Conservation (phyloP, 2,113 vertebrate species). For the Rhineura floridana region DNA sequence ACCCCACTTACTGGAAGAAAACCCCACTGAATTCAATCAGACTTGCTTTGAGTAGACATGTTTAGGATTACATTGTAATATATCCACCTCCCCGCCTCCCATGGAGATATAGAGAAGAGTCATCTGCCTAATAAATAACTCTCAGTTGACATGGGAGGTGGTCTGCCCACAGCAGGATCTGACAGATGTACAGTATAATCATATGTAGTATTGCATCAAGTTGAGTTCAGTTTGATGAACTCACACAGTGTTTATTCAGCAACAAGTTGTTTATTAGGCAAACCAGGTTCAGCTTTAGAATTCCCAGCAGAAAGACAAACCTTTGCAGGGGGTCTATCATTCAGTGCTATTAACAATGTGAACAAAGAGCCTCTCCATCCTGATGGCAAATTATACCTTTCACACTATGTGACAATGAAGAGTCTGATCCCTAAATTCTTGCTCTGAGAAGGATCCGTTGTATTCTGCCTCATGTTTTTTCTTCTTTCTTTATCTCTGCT, state of each 20-base stretch:
- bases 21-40: no score
- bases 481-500: neutral
- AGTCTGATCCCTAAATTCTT: neutral
- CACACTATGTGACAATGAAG: neutral
- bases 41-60: no score
- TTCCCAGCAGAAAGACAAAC: constrained; percentile 17
- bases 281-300: neutral
- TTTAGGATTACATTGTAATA: neutral
- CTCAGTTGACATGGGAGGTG: neutral
- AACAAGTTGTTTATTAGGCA: constrained; percentile 16
- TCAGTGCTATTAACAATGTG: neutral
- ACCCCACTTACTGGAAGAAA: no score
- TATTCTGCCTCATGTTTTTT: neutral
- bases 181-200: neutral
- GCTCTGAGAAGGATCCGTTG: neutral
- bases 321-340: neutral
- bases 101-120: neutral
- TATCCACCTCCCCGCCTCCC: neutral
- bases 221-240: neutral
- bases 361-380: neutral
- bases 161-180: neutral
- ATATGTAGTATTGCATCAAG: neutral
- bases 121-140: neutral
- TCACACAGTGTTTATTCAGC: constrained; percentile 35
- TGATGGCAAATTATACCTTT: neutral